Percentiles rank a stretch among this genome's conserved stretches.
phyloP scores from a whole-genome alignment of 1,140 invertebrate species.

The Zeugodacus cucurbitae region DNA sequence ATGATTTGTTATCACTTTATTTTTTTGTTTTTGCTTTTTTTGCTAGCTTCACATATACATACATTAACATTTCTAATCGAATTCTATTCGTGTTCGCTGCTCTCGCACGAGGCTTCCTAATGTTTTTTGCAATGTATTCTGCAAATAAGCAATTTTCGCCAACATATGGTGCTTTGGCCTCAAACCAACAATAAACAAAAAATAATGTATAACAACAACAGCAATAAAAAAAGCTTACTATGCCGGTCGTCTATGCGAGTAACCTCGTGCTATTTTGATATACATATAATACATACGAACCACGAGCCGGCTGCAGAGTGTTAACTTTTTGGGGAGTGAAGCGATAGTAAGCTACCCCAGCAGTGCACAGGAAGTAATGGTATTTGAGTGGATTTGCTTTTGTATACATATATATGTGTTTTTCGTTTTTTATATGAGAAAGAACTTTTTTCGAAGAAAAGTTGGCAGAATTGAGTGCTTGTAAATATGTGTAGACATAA shows the following conservation, averaged over 20 bases:
- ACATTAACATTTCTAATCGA: not conserved
- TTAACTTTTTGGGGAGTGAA: not conserved
- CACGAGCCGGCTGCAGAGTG: not conserved
- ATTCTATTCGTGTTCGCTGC: not conserved
- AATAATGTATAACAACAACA: not conserved
- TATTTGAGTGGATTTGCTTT: not conserved
- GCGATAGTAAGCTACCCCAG: not conserved
- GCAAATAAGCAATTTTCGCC: not conserved
- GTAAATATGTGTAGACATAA: not conserved
- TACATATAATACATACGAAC: not conserved
- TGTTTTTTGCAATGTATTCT: not conserved
- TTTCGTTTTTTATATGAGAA: not conserved
- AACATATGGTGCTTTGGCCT: conserved; percentile 15
- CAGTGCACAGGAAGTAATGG: not conserved
- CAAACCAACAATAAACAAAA: not conserved
- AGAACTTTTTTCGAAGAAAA: not conserved
- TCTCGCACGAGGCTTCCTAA: not conserved
- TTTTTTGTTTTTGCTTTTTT: not conserved
- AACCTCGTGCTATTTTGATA: not conserved
- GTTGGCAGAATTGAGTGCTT: not conserved
- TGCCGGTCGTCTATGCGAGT: not conserved
- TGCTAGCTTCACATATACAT: not conserved
- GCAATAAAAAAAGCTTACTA: not conserved
- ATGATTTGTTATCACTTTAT: not conserved
- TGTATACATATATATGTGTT: not conserved